These are phyloP conservation scores for Microtus richardsoni DNA, from an alignment of 2,113 vertebrate species.

Conservation along the genomic window DNA sequence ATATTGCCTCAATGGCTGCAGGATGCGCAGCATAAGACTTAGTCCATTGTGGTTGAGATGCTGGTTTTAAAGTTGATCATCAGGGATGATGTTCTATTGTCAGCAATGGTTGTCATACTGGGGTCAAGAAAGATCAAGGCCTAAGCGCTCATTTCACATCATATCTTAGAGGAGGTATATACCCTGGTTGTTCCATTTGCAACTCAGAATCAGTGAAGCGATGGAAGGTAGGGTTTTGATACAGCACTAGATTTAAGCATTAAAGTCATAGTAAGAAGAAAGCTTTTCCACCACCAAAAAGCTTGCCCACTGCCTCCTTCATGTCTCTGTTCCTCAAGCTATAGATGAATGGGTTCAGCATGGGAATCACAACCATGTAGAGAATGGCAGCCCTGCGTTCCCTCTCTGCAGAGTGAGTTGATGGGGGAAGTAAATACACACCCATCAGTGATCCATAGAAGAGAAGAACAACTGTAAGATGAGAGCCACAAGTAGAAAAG, in stretches of 20 bases:
- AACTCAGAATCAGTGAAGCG: neutral
- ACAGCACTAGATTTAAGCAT: neutral
- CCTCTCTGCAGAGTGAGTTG: slow-evolving; percentile 51
- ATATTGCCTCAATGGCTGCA: neutral
- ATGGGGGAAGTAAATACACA: slow-evolving; percentile 73
- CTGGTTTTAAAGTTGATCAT: neutral
- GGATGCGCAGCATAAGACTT: neutral
- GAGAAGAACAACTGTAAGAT: slow-evolving; percentile 74
- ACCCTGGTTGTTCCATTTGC: neutral
- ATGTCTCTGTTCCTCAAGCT: slow-evolving; percentile 78
- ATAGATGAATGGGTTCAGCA: slow-evolving; percentile 77
- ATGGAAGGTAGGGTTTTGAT: neutral
- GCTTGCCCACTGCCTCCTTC: slow-evolving; percentile 64
- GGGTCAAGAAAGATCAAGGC: neutral
- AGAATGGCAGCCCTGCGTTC: slow-evolving; percentile 65
- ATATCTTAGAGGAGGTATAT: neutral
- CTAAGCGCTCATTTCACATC: neutral
- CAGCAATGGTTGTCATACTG: neutral
- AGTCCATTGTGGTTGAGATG: too few species aligned
- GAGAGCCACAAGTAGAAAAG: slow-evolving; percentile 74
- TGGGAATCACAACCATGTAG: slow-evolving; percentile 73
- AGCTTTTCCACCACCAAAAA: slow-evolving; percentile 42
- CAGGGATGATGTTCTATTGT: neutral
- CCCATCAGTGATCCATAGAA: slow-evolving; percentile 75
- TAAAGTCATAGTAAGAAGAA: neutral